These are phyloP conservation scores for Metacarcinus magister DNA, from an alignment of 2,888 invertebrate genomes.

Conservation along the genomic window DNA sequence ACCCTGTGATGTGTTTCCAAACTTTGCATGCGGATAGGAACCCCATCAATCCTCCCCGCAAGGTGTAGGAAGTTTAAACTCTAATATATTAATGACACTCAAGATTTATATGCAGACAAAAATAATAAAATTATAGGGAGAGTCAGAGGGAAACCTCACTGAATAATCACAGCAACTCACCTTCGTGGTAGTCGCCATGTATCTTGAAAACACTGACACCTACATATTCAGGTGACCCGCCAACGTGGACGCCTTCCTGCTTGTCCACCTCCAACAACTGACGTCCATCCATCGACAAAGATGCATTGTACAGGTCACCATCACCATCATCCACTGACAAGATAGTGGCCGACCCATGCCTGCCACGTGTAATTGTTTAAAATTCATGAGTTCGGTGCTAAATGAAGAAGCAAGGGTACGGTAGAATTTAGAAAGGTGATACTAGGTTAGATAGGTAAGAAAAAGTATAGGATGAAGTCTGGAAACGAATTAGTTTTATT, in stretches of 20 bases:
- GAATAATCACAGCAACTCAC: slow-evolving; percentile 59
- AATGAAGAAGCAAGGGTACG: too few species aligned
- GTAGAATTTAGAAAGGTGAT: neutral
- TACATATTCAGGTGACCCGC: slow-evolving; percentile 75
- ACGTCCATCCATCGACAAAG: slow-evolving; percentile 57
- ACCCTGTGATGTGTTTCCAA: slow-evolving; percentile 1
- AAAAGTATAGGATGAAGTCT: neutral
- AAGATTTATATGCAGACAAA: neutral
- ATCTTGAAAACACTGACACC: slow-evolving; percentile 69
- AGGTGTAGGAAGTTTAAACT: neutral
- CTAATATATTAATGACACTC: neutral
- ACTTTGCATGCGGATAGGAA: neutral
- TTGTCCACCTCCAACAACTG: slow-evolving; percentile 75
- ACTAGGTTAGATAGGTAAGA: neutral
- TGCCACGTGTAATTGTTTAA: neutral
- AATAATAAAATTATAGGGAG: neutral
- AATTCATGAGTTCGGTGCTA: neutral
- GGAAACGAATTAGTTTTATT: neutral
- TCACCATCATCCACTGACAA: slow-evolving; percentile 73
- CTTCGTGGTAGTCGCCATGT: slow-evolving; percentile 67
- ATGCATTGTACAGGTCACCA: slow-evolving; percentile 77
- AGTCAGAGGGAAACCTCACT: neutral
- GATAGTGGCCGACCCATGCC: slow-evolving; percentile 68
- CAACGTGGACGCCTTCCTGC: slow-evolving; percentile 79
- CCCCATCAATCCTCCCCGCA: neutral